Evolutionary conservation across 2,797 vertebrate genomes (phyloP).

Genomic region (Channa striata): DNA sequence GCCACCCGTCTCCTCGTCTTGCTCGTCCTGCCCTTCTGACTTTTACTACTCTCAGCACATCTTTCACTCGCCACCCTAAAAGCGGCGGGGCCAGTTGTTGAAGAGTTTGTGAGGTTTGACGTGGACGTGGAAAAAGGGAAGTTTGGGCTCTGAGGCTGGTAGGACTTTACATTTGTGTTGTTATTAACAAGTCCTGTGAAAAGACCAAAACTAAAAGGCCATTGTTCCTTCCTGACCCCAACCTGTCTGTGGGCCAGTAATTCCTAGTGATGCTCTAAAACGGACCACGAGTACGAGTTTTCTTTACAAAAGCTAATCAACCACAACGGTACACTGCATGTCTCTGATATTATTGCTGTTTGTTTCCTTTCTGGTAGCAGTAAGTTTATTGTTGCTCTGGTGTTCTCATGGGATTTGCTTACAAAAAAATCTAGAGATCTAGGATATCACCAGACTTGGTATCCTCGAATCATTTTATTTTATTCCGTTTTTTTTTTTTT

Average conservation of each 20-base stretch:
- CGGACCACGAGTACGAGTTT: background rate
- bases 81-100: conserved; percentile 24
- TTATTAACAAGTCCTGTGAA: conserved; percentile 25
- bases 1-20: background rate
- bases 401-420: conserved; percentile 31
- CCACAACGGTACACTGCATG: no score
- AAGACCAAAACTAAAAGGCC: conserved; percentile 1
- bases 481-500: conserved; percentile 8
- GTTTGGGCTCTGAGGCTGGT: conserved; percentile 14
- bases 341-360: no score
- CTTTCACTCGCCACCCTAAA: conserved; percentile 15
- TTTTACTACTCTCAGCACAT: conserved; percentile 13
- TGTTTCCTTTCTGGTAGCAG: background rate
- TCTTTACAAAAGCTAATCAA: no score
- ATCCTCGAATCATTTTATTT: background rate
- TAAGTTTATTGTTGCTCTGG: background rate
- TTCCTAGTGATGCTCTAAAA: conserved; percentile 18
- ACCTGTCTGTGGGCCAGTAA: background rate
- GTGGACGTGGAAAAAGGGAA: conserved; percentile 11
- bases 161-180: background rate
- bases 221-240: background rate
- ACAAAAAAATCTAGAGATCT: no score
- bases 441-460: conserved; percentile 4
- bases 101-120: conserved; percentile 19
- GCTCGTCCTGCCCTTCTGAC: background rate